A percentile compares a stretch with the other conserved stretches of the same genome.
phyloP scores from a whole-genome alignment of 23 tunicate species.

The Styela clava region DNA sequence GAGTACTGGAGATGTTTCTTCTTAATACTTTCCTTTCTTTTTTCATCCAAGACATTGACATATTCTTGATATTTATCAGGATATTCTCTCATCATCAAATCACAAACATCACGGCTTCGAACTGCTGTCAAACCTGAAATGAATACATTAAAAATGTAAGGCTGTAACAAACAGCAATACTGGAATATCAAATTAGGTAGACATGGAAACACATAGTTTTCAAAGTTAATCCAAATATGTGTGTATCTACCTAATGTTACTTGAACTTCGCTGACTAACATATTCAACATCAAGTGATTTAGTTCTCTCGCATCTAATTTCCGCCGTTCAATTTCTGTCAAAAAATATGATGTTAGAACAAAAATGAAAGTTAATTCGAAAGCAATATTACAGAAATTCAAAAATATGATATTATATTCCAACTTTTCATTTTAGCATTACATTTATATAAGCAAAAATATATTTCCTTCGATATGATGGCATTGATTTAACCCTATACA shows the following conservation, averaged over 20 bases:
- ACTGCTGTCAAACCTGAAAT: slow-evolving; percentile 73
- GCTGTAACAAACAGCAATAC: not conserved
- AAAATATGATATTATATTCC: no score
- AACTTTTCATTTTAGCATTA: no score
- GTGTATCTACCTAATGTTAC: slow-evolving; percentile 60
- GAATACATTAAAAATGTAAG: no score
- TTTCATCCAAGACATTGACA: slow-evolving; percentile 53
- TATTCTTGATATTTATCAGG: slow-evolving; percentile 81
- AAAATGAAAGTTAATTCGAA: not conserved
- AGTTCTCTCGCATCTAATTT: slow-evolving; percentile 79
- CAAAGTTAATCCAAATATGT: not conserved
- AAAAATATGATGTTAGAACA: not conserved
- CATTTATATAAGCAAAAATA: no score
- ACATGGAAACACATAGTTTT: not conserved
- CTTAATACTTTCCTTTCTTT: slow-evolving; percentile 59
- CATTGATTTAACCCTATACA: no score
- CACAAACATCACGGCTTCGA: slow-evolving; percentile 86
- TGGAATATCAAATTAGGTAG: not conserved
- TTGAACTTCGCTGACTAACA: slow-evolving; percentile 72
- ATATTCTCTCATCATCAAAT: slow-evolving; percentile 85
- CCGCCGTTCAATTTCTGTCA: slow-evolving; percentile 65
- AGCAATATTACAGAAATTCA: no score
- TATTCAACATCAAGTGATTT: slow-evolving; percentile 52
- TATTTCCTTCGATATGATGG: no score
- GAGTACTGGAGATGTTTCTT: slow-evolving; percentile 75